phyloP scores from a whole-genome alignment of 1,140 invertebrate genomes.

The Drosophila erecta region DNA sequence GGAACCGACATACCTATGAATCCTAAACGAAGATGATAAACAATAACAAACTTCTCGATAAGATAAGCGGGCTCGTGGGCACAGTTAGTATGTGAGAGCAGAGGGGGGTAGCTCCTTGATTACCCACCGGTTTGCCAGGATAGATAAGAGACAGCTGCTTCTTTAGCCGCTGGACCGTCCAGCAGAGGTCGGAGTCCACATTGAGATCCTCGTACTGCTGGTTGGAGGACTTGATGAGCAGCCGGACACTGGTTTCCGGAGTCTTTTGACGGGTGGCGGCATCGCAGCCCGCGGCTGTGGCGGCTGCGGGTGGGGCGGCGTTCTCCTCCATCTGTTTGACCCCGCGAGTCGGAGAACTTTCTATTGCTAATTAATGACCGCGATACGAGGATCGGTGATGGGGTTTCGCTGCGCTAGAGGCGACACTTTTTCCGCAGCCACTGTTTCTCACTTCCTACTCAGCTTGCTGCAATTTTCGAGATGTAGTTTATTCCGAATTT shows the following conservation, averaged over 20 bases:
- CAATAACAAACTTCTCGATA: slow-evolving; percentile 41
- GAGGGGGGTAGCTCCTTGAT: neutral
- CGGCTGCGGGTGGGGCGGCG: slow-evolving; percentile 60
- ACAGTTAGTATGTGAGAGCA: too few relatives aligned
- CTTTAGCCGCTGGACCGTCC: slow-evolving; percentile 94
- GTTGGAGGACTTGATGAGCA: slow-evolving; percentile 95
- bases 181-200: slow-evolving; percentile 91
- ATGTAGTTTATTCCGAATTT: slow-evolving; percentile 22
- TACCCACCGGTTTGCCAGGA: slow-evolving; percentile 94
- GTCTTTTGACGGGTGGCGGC: slow-evolving; percentile 62
- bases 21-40: slow-evolving; percentile 39
- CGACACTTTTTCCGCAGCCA: slow-evolving; percentile 18
- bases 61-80: slow-evolving; percentile 6
- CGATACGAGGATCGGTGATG: slow-evolving; percentile 13
- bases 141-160: slow-evolving; percentile 93
- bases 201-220: slow-evolving; percentile 95
- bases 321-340: slow-evolving; percentile 67
- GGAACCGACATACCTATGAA: slow-evolving; percentile 11
- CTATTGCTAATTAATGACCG: slow-evolving; percentile 53
- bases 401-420: slow-evolving; percentile 18
- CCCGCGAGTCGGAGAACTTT: slow-evolving; percentile 35
- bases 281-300: slow-evolving; percentile 72
- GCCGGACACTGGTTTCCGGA: slow-evolving; percentile 51
- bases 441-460: slow-evolving; percentile 31
- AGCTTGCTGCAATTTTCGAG: slow-evolving; percentile 32